A percentile compares a stretch with the other conserved stretches of the same genome.
Evolutionary conservation across 2,888 invertebrate species (phyloP).

Genomic region (Coelinius sp.): DNA sequence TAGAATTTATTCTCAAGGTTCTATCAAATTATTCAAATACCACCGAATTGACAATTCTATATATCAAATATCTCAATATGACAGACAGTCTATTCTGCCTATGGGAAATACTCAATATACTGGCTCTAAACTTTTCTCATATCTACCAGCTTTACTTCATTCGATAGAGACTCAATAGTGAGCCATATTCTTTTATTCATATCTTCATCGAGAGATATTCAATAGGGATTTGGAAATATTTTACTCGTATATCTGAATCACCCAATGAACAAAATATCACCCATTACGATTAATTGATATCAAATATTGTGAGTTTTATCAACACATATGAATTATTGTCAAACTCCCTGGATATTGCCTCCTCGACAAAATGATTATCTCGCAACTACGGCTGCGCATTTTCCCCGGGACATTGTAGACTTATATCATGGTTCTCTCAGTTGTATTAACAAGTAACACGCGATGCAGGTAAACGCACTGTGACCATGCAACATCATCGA

Average conservation of each 20-base stretch:
- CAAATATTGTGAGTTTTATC: background rate
- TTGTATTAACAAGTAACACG: conserved; percentile 11
- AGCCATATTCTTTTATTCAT: background rate
- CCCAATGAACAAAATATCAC: no score
- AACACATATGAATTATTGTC: conserved; percentile 26
- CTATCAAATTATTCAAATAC: conserved; percentile 57
- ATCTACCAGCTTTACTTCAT: background rate
- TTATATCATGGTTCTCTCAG: background rate
- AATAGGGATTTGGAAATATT: no score
- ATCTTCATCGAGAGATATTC: no score
- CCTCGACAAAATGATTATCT: conserved; percentile 25
- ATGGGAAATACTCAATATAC: background rate
- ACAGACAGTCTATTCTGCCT: conserved; percentile 15
- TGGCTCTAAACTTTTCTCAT: background rate
- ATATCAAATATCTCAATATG: conserved; percentile 47
- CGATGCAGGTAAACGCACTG: conserved; percentile 1
- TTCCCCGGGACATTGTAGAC: conserved; percentile 4
- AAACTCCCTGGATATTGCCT: conserved; percentile 20
- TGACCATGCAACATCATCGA: conserved; percentile 27
- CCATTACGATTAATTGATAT: no score
- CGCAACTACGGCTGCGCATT: conserved; percentile 27
- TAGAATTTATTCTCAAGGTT: conserved; percentile 49
- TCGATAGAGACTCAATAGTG: background rate
- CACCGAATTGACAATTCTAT: conserved; percentile 41
- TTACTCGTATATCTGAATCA: no score